These are phyloP conservation scores for Phortica okadai DNA, from an alignment of 2,888 invertebrate species.

Conservation along the genomic window DNA sequence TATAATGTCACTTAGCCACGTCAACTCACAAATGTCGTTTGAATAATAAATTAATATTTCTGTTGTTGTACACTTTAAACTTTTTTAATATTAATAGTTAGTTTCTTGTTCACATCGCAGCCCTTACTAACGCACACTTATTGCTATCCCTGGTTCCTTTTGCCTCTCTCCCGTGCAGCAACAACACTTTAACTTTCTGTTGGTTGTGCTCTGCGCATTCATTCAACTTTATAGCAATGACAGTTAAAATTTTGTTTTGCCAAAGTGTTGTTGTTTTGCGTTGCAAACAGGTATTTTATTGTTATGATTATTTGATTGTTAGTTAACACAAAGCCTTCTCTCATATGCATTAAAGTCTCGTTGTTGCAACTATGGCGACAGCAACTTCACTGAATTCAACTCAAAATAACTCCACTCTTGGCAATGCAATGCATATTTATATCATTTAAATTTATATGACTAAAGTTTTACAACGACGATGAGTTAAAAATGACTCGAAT, in stretches of 20 bases:
- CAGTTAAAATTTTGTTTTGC: slow-evolving; percentile 64
- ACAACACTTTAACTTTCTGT: slow-evolving; percentile 15
- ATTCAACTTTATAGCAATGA: slow-evolving; percentile 57
- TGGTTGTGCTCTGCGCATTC: slow-evolving; percentile 37
- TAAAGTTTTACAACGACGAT: slow-evolving; percentile 55
- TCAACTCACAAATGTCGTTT: too few species aligned
- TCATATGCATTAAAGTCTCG: not conserved
- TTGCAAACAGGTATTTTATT: slow-evolving; percentile 34
- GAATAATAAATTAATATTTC: too few species aligned
- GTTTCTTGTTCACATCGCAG: too few species aligned
- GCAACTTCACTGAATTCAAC: slow-evolving; percentile 22
- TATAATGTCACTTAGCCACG: too few species aligned
- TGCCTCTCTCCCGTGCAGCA: not conserved
- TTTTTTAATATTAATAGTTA: too few species aligned
- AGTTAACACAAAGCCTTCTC: not conserved
- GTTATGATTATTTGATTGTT: slow-evolving; percentile 23
- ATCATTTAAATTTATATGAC: slow-evolving; percentile 68
- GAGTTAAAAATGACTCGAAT: not conserved
- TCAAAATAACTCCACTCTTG: slow-evolving; percentile 15
- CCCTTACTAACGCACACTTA: too few species aligned
- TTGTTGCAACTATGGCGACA: not conserved
- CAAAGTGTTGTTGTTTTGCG: slow-evolving; percentile 34
- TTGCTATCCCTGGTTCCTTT: too few species aligned
- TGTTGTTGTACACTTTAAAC: too few species aligned
- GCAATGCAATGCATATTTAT: slow-evolving; percentile 47